Evolutionary conservation across 2,888 invertebrate genomes (phyloP), one percentile per base, ranked within the genome.

Genomic region (Lepetodrilus schrolli): DNA sequence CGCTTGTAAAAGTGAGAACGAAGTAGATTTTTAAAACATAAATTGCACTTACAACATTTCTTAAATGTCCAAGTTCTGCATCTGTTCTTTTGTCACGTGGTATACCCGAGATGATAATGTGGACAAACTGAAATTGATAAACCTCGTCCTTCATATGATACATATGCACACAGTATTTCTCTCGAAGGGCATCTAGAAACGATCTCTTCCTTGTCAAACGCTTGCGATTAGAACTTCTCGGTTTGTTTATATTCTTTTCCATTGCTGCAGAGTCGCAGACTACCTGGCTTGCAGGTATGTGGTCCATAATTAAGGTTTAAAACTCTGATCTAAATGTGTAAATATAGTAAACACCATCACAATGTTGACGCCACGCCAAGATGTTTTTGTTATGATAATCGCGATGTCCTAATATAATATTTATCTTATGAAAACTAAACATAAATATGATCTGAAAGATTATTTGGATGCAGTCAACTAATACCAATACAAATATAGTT

Each of bases 21-120:
- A n/a, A n/a, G n/a, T n/a, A n/a, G n/a, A n/a, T n/a, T n/a, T n/a
- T n/a, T n/a, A n/a, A 43, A 43, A 10, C 17, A 21, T 50, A 68
- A 43, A 0, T 13, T 20, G 30, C 20, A 77, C 85, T 78, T 78
- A 87, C 87, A 74, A 87, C 84, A 78, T 86, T 87, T 70, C 83
- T 77, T 13, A 87, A 75, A 68, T 83, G 84, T 7, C 78, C 86
- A n/a, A 87, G 77, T 51, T 87, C 86, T 4, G 85, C 85, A 8
- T 80, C 79, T n/a, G 75, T 74, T 51, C 75, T 82, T 38, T 77
- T 83, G 49, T 81, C 80, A 47, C 74, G 82, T 51, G 83, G 85
- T 68, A 74, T 81, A 1, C 83, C 83, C n/a, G 77, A 74, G 51
- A 85, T 79, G 13, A 83, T 80, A 20, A 85, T 84, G 43, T 83